phyloP scores from a whole-genome alignment of 2,888 invertebrate genomes.

The Cephus nigrinus region DNA sequence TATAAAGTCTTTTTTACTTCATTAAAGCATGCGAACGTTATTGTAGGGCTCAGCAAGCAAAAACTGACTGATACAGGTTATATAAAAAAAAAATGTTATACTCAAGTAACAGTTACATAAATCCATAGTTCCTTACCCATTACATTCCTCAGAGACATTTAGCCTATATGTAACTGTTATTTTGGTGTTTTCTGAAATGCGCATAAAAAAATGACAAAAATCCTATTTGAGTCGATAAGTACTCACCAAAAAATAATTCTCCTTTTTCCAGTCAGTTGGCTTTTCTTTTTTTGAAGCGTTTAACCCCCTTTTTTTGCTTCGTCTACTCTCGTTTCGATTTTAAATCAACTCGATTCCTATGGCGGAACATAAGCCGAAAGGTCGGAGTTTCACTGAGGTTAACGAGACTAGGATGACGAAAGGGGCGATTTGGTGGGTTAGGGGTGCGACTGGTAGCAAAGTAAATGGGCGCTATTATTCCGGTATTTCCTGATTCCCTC shows the following conservation, averaged over 20 bases:
- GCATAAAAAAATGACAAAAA: neutral
- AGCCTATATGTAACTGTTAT: too few relatives aligned
- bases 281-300: neutral
- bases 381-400: neutral
- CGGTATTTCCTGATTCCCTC: neutral
- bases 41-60: too few relatives aligned
- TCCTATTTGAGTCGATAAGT: neutral
- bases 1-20: too few relatives aligned
- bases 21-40: too few relatives aligned
- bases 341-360: neutral
- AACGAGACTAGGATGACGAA: neutral
- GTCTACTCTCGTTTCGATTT: neutral
- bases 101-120: too few relatives aligned
- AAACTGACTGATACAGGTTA: too few relatives aligned
- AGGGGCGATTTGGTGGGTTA: neutral
- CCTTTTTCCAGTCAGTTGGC: neutral
- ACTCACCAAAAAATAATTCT: neutral
- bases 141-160: too few relatives aligned
- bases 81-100: too few relatives aligned
- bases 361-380: neutral
- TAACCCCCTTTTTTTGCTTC: neutral
- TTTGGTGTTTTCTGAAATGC: neutral
- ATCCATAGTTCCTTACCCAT: too few relatives aligned
- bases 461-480: neutral
- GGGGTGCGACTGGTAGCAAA: neutral